Evolutionary conservation across 1,140 invertebrate genomes (phyloP).

Genomic region (Drosophila miranda): DNA sequence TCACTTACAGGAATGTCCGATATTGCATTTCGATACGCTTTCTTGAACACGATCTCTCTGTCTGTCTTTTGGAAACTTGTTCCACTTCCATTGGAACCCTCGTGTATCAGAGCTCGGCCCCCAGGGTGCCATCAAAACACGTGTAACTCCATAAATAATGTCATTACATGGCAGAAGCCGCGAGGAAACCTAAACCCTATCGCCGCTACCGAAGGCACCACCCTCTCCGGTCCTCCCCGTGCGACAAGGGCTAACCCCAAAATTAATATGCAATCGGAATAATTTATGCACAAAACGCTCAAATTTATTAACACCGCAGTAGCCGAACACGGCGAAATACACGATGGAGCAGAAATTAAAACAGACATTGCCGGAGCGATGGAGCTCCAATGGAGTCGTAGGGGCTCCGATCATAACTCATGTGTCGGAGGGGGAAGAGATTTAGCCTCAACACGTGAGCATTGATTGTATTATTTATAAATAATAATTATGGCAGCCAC

Average conservation of each 20-base stretch:
- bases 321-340: constrained; percentile 11
- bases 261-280: constrained; percentile 69
- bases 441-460: constrained; percentile 65
- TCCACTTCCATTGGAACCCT: constrained; percentile 3
- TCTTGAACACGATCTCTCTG: constrained; percentile 15
- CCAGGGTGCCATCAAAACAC: constrained; percentile 71
- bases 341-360: constrained; percentile 29
- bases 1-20: constrained; percentile 9
- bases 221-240: constrained; percentile 11
- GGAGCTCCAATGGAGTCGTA: constrained; percentile 10
- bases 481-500: constrained; percentile 70
- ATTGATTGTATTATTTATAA: constrained; percentile 65
- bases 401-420: constrained; percentile 55
- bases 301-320: constrained; percentile 63
- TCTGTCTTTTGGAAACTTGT: constrained; percentile 18
- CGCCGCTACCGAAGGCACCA: constrained; percentile 34
- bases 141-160: constrained; percentile 71
- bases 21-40: constrained; percentile 27
- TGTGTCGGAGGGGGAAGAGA: constrained; percentile 21
- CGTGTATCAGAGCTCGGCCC: constrained; percentile 35
- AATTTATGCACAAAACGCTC: constrained; percentile 71
- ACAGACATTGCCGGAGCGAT: constrained; percentile 1
- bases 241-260: constrained; percentile 17
- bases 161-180: constrained; percentile 26
- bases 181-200: constrained; percentile 28